These are phyloP conservation scores for Heliornis fulica DNA, from an alignment of 2,113 vertebrate genomes.

Conservation along the genomic window DNA sequence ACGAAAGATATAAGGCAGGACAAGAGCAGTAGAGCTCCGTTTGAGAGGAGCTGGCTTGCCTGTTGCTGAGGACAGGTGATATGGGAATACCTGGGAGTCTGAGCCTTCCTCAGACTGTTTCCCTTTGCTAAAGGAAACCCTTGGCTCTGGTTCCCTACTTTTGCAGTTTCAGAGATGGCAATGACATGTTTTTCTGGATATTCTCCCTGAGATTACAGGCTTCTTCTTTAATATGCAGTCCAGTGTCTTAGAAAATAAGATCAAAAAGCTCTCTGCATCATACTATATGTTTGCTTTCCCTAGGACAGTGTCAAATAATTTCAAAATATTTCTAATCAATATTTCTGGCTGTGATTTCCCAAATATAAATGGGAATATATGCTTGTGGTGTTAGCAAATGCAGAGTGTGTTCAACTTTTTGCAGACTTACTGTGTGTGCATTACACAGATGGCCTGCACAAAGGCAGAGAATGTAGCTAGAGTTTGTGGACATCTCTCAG, in stretches of 20 bases:
- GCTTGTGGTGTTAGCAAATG: not conserved
- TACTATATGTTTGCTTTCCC: not conserved
- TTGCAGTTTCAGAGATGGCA: not conserved
- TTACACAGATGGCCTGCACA: not conserved
- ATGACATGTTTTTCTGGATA: not conserved
- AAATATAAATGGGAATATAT: not conserved
- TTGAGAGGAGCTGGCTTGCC: not conserved
- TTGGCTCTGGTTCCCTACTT: not conserved
- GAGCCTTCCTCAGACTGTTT: not conserved
- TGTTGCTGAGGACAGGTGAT: not conserved
- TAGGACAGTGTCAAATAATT: not conserved
- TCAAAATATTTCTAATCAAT: not conserved
- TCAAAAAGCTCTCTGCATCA: not conserved
- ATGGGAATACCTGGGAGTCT: not conserved
- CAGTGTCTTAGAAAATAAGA: not conserved
- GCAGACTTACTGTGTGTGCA: fast-evolving
- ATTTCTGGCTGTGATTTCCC: not conserved
- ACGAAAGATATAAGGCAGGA: not conserved
- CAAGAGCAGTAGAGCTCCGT: not conserved
- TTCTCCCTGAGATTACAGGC: not conserved
- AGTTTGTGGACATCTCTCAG: not conserved
- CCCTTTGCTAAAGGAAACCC: not conserved
- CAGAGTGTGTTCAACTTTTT: not conserved
- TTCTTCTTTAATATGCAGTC: not conserved
- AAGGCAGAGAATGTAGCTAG: not conserved